Percentiles rank a stretch among this genome's conserved stretches.
phyloP scores from a whole-genome alignment of 2,113 vertebrate genomes.

The Acrocephalus kingi region DNA sequence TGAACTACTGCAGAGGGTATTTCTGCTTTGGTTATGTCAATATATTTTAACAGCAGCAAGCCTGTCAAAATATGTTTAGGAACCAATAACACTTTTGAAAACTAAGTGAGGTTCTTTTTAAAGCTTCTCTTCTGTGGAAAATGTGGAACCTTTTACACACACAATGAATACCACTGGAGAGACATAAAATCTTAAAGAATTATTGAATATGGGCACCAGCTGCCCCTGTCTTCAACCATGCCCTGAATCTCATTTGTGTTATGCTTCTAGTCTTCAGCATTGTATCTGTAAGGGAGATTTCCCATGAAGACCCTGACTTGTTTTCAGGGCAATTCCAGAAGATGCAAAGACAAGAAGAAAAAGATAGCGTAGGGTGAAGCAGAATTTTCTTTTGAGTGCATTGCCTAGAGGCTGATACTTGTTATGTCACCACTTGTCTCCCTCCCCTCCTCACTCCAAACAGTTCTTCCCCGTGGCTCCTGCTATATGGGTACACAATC shows the following conservation, averaged over 20 bases:
- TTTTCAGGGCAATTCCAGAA: neutral
- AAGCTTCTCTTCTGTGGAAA: neutral
- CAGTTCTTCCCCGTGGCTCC: neutral
- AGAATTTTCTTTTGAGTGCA: neutral
- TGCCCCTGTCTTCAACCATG: neutral
- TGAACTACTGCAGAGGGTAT: neutral
- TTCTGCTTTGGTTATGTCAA: slow-evolving; percentile 23
- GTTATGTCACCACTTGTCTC: neutral
- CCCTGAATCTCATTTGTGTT: neutral
- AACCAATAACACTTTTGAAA: neutral
- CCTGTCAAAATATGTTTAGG: slow-evolving; percentile 33
- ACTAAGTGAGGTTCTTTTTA: neutral
- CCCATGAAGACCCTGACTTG: neutral
- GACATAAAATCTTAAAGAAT: neutral
- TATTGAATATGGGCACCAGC: neutral
- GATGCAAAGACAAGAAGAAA: neutral
- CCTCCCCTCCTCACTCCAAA: neutral
- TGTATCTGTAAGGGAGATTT: neutral
- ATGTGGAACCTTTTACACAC: neutral
- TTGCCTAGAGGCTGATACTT: neutral
- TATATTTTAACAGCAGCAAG: slow-evolving; percentile 4
- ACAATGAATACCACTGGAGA: neutral
- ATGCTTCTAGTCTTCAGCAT: neutral
- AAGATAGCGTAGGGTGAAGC: neutral
- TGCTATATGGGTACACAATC: neutral